Conservation (phyloP, 2,888 invertebrate species). For the Ichneumoninae sp. region DNA sequence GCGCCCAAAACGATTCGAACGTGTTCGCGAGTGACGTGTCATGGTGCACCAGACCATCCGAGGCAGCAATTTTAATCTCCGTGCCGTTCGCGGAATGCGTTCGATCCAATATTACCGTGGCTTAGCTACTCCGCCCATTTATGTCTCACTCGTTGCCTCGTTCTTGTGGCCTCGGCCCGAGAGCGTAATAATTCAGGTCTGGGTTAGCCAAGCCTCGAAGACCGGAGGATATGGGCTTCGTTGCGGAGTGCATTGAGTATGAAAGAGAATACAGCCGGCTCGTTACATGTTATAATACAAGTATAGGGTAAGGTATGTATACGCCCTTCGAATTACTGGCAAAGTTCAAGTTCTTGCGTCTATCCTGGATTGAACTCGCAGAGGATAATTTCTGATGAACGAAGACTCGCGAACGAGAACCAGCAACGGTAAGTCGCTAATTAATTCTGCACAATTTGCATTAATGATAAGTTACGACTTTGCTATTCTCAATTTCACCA, state of each 20-base stretch:
- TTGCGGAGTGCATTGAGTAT: constrained; percentile 45
- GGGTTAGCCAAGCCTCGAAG: constrained; percentile 56
- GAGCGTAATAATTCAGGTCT: constrained; percentile 74
- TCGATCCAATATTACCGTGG: constrained; percentile 75
- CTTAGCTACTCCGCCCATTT: constrained; percentile 72
- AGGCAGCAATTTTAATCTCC: constrained; percentile 61
- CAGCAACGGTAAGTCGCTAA: constrained; percentile 4
- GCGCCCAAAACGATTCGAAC: neutral
- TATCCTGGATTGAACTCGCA: constrained; percentile 33
- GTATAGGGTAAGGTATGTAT: constrained; percentile 30
- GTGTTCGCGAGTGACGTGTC: constrained; percentile 7
- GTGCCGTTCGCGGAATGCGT: constrained; percentile 70
- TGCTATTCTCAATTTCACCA: neutral
- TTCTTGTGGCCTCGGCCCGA: constrained; percentile 59
- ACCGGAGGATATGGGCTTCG: constrained; percentile 53
- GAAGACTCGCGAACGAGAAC: constrained; percentile 3
- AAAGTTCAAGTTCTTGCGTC: constrained; percentile 36
- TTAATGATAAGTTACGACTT: neutral
- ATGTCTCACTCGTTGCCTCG: constrained; percentile 69
- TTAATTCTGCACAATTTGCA: constrained; percentile 5
- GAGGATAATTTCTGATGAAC: constrained; percentile 17
- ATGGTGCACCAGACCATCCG: constrained; percentile 38
- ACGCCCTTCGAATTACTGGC: constrained; percentile 53
- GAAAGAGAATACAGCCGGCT: constrained; percentile 56
- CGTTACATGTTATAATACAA: constrained; percentile 44